Evolutionary conservation across 2,797 vertebrate genomes (phyloP).

Genomic region (Xenops minutus): DNA sequence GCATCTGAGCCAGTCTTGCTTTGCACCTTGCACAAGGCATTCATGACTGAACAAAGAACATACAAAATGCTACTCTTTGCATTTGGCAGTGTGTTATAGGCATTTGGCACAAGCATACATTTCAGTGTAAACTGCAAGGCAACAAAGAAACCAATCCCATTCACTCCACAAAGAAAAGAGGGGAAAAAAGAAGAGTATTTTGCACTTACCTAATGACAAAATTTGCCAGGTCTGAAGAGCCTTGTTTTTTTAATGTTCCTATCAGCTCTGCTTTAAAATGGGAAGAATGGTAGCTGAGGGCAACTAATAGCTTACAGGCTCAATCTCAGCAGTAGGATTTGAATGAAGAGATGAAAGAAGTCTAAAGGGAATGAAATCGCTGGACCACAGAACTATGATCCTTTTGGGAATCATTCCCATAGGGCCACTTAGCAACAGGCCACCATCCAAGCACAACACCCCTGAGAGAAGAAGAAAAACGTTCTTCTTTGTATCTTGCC

Average conservation of each 20-base stretch:
- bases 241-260: neutral
- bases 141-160: slow-evolving; percentile 40
- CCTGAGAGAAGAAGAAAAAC: slow-evolving; percentile 14
- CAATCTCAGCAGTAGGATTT: slow-evolving; percentile 31
- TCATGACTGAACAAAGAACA: slow-evolving; percentile 35
- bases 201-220: slow-evolving; percentile 26
- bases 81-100: slow-evolving; percentile 13
- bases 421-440: slow-evolving; percentile 62
- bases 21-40: slow-evolving; percentile 49
- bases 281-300: slow-evolving; percentile 37
- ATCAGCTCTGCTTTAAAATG: slow-evolving; percentile 14
- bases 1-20: neutral
- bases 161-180: neutral
- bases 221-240: neutral
- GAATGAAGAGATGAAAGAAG: slow-evolving; percentile 48
- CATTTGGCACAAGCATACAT: neutral
- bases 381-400: neutral
- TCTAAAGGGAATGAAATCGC: slow-evolving; percentile 44
- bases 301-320: slow-evolving; percentile 34
- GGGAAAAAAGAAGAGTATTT: neutral
- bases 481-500: slow-evolving; percentile 37
- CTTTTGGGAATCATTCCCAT: slow-evolving; percentile 37
- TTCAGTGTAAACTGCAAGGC: slow-evolving; percentile 24
- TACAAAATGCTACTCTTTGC: slow-evolving; percentile 13
- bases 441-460: slow-evolving; percentile 43